phyloP scores from a whole-genome alignment of 1,140 invertebrate genomes.

The Lordiphosa mommai region DNA sequence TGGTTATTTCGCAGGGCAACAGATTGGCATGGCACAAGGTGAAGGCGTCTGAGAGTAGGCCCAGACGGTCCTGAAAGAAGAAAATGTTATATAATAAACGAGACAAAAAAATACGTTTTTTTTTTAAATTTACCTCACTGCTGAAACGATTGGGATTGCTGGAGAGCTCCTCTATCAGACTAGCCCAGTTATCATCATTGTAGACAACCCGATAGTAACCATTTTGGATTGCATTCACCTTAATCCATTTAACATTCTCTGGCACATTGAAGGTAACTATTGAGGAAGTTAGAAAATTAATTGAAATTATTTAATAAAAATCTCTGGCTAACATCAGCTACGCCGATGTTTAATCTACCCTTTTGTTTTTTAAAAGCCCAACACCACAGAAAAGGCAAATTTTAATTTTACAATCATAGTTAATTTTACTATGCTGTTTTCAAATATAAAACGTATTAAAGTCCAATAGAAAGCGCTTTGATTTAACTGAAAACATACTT shows the following conservation, averaged over 20 bases:
- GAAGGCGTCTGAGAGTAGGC: slow-evolving; percentile 88
- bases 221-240: slow-evolving; percentile 91
- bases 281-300: background rate
- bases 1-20: slow-evolving; percentile 84
- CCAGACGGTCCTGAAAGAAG: slow-evolving; percentile 85
- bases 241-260: slow-evolving; percentile 87
- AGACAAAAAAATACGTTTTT: too few species aligned
- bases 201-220: slow-evolving; percentile 94
- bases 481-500: too few species aligned
- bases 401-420: too few species aligned
- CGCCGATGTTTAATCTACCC: too few species aligned
- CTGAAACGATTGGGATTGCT: slow-evolving; percentile 85
- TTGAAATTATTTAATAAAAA: background rate
- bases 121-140: slow-evolving; percentile 69
- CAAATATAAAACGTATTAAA: too few species aligned
- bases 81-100: too few species aligned
- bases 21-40: slow-evolving; percentile 87
- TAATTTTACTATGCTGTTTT: too few species aligned
- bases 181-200: slow-evolving; percentile 87
- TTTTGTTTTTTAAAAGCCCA: too few species aligned
- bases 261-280: slow-evolving; percentile 85
- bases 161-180: slow-evolving; percentile 85
- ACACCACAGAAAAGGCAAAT: too few species aligned
- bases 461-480: too few species aligned
- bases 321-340: too few species aligned